Conservation (phyloP, 2,888 invertebrate species). For the Isotomurus palustris region DNA sequence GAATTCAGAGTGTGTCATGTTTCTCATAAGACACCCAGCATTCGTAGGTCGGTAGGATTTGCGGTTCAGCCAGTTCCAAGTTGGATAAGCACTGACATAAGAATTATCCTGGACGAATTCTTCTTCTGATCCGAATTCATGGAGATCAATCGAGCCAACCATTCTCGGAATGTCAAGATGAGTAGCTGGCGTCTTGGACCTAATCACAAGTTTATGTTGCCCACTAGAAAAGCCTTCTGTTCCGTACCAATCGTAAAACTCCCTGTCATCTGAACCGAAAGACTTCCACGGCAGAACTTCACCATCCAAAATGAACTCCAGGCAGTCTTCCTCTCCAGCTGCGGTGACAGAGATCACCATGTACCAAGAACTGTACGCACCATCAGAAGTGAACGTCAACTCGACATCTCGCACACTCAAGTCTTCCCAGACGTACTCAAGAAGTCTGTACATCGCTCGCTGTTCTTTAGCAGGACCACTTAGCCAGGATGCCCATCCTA, state of each 20-base stretch:
- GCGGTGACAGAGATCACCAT: constrained; percentile 16
- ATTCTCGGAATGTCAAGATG: constrained; percentile 14
- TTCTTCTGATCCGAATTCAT: constrained; percentile 28
- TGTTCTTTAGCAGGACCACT: constrained; percentile 27
- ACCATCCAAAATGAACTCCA: constrained; percentile 27
- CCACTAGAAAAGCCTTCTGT: constrained; percentile 20
- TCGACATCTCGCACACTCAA: neutral
- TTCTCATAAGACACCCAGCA: constrained; percentile 29
- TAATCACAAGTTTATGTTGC: constrained; percentile 18
- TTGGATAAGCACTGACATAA: constrained; percentile 29
- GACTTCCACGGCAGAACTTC: constrained; percentile 28
- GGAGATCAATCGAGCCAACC: constrained; percentile 23
- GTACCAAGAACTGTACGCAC: constrained; percentile 16
- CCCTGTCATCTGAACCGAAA: constrained; percentile 26
- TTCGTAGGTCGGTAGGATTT: constrained; percentile 27
- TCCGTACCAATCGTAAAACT: constrained; percentile 34
- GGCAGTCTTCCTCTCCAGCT: constrained; percentile 12
- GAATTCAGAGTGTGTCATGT: constrained; percentile 15
- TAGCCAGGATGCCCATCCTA: constrained; percentile 39
- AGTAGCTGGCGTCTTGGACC: constrained; percentile 14
- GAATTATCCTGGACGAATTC: constrained; percentile 20
- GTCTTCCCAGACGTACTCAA: constrained; percentile 38
- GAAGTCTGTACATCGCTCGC: constrained; percentile 30
- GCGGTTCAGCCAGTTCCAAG: constrained; percentile 13
- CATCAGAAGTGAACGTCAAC: constrained; percentile 26